Evolutionary conservation across 1,140 invertebrate genomes (phyloP).

Genomic region (Diploscapter pachys): DNA sequence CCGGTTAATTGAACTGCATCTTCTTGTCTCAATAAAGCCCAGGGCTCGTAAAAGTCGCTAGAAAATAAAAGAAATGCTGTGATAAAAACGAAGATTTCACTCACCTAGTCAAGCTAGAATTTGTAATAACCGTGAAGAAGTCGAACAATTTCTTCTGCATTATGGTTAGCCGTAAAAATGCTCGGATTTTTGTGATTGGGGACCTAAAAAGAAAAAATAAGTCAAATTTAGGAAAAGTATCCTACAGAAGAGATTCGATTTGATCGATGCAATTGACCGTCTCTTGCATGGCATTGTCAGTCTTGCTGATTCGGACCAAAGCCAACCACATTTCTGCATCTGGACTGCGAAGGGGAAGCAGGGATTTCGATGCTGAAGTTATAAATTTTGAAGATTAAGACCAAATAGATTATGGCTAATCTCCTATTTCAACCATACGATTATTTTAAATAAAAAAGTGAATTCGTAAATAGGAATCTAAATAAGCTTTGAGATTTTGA

Average conservation of each 20-base stretch:
- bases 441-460: too few relatives aligned
- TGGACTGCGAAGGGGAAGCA: slow-evolving; percentile 17
- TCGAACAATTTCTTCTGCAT: slow-evolving; percentile 63
- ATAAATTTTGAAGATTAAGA: slow-evolving; percentile 13
- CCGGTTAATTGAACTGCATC: slow-evolving; percentile 90
- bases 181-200: slow-evolving; percentile 60
- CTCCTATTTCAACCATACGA: too few relatives aligned
- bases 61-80: slow-evolving; percentile 23
- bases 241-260: slow-evolving; percentile 31
- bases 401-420: background rate
- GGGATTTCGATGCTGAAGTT: slow-evolving; percentile 28
- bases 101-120: slow-evolving; percentile 23
- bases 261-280: slow-evolving; percentile 32
- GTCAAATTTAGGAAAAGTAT: background rate
- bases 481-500: too few relatives aligned
- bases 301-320: slow-evolving; percentile 7
- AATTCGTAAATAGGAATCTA: too few relatives aligned
- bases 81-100: slow-evolving; percentile 2
- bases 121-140: slow-evolving; percentile 58
- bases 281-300: slow-evolving; percentile 26
- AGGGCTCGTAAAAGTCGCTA: slow-evolving; percentile 87
- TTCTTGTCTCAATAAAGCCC: slow-evolving; percentile 90
- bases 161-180: slow-evolving; percentile 61
- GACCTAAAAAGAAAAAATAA: slow-evolving; percentile 51
- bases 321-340: slow-evolving; percentile 36